A percentile compares a stretch with the other conserved stretches of the same genome.
Evolutionary conservation across 1,140 invertebrate species (phyloP).

Genomic region (Sinella curviseta): DNA sequence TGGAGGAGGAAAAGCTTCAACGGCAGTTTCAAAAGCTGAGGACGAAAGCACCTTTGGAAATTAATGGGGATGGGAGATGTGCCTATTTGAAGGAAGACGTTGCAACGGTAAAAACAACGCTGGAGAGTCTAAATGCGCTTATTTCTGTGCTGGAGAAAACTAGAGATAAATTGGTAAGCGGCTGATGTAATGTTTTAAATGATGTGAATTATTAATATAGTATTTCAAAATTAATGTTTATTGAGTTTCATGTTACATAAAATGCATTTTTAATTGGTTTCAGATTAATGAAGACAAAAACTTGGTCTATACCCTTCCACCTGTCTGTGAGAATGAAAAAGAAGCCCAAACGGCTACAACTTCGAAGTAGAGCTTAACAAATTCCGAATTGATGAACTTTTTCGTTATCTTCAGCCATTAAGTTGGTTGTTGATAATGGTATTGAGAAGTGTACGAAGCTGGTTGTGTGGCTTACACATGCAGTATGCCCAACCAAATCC

Average conservation of each 20-base stretch:
- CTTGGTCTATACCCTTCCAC: background rate
- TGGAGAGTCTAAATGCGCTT: background rate
- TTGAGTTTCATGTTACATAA: background rate
- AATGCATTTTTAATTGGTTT: background rate
- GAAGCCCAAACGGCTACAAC: background rate
- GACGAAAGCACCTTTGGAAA: background rate
- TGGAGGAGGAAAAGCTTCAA: background rate
- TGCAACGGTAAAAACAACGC: background rate
- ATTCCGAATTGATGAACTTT: background rate
- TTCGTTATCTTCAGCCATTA: background rate
- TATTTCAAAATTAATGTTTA: background rate
- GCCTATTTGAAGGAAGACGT: background rate
- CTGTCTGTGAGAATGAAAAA: background rate
- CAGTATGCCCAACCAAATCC: background rate
- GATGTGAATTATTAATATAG: background rate
- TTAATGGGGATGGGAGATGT: background rate
- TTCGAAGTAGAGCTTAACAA: background rate
- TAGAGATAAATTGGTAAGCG: background rate
- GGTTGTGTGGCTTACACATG: background rate
- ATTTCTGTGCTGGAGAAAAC: background rate
- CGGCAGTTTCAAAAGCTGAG: background rate
- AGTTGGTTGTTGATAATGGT: background rate
- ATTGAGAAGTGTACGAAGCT: background rate
- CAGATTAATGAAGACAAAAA: background rate
- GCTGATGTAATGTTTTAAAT: too few relatives aligned